These are phyloP conservation scores for Drosophila parabipectinata DNA, from an alignment of 1,140 invertebrate genomes.

Conservation along the genomic window DNA sequence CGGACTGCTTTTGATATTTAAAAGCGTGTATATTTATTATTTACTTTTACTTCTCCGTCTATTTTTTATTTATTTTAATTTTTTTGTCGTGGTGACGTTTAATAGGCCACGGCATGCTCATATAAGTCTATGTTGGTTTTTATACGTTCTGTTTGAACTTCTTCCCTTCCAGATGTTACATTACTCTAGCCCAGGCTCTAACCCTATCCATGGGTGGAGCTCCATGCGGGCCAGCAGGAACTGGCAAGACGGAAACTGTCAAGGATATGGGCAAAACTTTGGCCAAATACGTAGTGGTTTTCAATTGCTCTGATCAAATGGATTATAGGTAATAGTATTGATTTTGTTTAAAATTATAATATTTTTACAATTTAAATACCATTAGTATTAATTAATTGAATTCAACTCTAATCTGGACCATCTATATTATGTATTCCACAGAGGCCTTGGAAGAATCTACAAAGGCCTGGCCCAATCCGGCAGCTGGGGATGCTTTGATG, in stretches of 20 bases:
- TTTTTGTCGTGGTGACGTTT: constrained; percentile 23
- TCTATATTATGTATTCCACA: constrained; percentile 50
- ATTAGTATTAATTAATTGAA: no score
- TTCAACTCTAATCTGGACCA: no score
- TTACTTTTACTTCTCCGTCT: neutral
- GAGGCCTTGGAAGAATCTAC: constrained; percentile 95
- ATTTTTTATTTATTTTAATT: constrained; percentile 2
- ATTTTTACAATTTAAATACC: no score
- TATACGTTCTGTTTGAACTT: constrained; percentile 21
- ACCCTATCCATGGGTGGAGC: constrained; percentile 98
- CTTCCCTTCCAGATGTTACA: constrained; percentile 91
- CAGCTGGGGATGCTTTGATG: constrained; percentile 92
- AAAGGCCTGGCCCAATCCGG: constrained; percentile 97
- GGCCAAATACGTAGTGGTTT: constrained; percentile 98
- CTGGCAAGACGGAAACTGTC: constrained; percentile 98
- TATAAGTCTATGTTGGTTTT: constrained; percentile 37
- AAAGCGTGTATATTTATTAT: constrained; percentile 8
- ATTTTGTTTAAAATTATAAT: no score
- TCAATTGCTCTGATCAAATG: constrained; percentile 99
- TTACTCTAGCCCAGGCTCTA: constrained; percentile 97
- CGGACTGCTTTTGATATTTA: constrained; percentile 57
- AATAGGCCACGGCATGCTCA: constrained; percentile 29
- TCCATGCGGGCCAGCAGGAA: constrained; percentile 97
- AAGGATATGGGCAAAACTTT: constrained; percentile 99
- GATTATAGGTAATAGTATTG: constrained; percentile 91